phyloP scores from a whole-genome alignment of 1,140 invertebrate genomes.

The Zaprionus inermis region DNA sequence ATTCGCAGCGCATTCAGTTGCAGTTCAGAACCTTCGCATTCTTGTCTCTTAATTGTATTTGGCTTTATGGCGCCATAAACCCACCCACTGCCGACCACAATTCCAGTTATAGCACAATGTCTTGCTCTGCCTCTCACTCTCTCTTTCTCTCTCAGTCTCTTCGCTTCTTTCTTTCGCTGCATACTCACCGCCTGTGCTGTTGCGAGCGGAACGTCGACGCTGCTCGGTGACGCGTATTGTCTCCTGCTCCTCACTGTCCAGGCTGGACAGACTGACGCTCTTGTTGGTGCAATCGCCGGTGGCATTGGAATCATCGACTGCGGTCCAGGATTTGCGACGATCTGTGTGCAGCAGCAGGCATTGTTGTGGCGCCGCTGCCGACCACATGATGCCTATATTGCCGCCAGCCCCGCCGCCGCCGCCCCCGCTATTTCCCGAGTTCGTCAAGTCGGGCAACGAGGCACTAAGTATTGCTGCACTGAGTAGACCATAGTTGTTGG shows the following conservation, averaged over 20 bases:
- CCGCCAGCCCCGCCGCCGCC: constrained; percentile 29
- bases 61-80: constrained; percentile 28
- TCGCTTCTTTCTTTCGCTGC: background rate
- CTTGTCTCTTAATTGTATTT: constrained; percentile 18
- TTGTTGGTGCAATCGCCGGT: constrained; percentile 79
- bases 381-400: constrained; percentile 61
- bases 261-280: constrained; percentile 85
- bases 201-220: constrained; percentile 84
- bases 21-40: background rate
- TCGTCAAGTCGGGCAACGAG: constrained; percentile 84
- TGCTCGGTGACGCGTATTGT: constrained; percentile 82
- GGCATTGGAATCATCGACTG: constrained; percentile 87
- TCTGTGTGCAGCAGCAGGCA: constrained; percentile 85
- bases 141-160: background rate
- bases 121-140: background rate
- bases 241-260: constrained; percentile 86
- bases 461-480: constrained; percentile 84
- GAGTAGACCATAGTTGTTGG: constrained; percentile 59
- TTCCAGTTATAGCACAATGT: constrained; percentile 11
- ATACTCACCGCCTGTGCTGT: constrained; percentile 85
- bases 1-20: constrained; percentile 15
- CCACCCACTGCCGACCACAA: constrained; percentile 13
- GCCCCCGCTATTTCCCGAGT: constrained; percentile 30
- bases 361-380: constrained; percentile 69
- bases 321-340: constrained; percentile 92